Percentiles rank a stretch among this genome's conserved stretches.
These are phyloP conservation scores for Lamprotornis superbus DNA, from an alignment of 2,113 vertebrate genomes.

Conservation along the genomic window DNA sequence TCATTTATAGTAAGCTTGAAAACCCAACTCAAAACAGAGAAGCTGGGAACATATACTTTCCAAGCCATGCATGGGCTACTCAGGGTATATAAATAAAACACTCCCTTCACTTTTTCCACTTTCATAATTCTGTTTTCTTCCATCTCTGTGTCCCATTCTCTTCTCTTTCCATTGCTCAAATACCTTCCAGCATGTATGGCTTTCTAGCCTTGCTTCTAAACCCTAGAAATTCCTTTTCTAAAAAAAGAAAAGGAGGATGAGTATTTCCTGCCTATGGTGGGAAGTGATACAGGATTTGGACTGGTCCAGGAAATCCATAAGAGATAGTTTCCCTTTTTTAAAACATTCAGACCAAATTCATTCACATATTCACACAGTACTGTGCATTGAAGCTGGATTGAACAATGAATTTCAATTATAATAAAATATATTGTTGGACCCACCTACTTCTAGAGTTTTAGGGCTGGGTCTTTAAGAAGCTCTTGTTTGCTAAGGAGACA, in stretches of 20 bases:
- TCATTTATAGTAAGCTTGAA: slow-evolving; percentile 56
- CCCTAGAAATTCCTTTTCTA: neutral
- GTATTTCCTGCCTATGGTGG: neutral
- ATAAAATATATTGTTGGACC: neutral
- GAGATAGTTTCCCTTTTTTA: neutral
- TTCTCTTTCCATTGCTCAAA: neutral
- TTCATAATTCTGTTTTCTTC: neutral
- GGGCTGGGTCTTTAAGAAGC: neutral
- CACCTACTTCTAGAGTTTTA: neutral
- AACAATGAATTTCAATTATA: neutral
- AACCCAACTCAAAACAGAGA: neutral
- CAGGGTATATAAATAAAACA: slow-evolving; percentile 13
- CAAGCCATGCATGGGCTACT: neutral
- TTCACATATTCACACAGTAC: neutral
- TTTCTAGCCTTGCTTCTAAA: neutral
- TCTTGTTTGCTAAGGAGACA: neutral
- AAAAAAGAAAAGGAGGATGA: neutral
- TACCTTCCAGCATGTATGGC: neutral
- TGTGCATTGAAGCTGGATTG: neutral
- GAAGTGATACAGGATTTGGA: neutral
- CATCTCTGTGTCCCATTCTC: neutral
- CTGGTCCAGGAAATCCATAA: neutral
- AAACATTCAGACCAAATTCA: neutral
- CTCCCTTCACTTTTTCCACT: neutral
- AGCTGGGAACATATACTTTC: neutral